These are phyloP conservation scores for Zaprionus inermis DNA, from an alignment of 1,140 invertebrate species.

Conservation along the genomic window DNA sequence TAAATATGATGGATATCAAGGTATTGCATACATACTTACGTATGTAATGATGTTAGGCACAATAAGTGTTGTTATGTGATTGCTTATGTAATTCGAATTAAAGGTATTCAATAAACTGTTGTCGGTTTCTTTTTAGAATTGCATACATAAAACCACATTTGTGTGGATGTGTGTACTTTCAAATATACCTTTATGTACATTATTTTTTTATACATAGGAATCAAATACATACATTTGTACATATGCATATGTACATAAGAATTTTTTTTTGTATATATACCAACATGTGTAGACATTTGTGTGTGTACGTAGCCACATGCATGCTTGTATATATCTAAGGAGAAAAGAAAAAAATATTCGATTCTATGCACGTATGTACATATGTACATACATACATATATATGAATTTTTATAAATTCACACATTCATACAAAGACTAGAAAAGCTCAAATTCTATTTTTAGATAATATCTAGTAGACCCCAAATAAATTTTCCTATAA, in stretches of 20 bases:
- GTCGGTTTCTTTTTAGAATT: not conserved
- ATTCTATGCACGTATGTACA: not conserved
- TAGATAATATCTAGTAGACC: slow-evolving; percentile 57
- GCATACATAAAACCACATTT: too few species aligned
- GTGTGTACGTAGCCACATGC: not conserved
- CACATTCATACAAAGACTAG: slow-evolving; percentile 7
- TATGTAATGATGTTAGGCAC: not conserved
- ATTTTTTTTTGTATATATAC: not conserved
- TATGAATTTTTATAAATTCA: slow-evolving; percentile 9
- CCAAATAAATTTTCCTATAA: slow-evolving; percentile 36
- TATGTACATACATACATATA: slow-evolving; percentile 7
- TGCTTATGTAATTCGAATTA: slow-evolving; percentile 1
- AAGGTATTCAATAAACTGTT: not conserved
- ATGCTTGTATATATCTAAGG: not conserved
- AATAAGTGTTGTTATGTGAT: not conserved
- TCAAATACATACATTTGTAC: not conserved
- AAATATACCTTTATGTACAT: not conserved
- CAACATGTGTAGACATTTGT: not conserved
- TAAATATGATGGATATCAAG: not conserved
- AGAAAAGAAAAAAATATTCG: not conserved
- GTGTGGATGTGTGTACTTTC: too few species aligned
- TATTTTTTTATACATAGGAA: not conserved
- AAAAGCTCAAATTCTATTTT: slow-evolving; percentile 73
- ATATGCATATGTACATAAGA: not conserved
- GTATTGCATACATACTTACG: slow-evolving; percentile 2